These are phyloP conservation scores for Bujurquina vittata DNA, from an alignment of 2,113 vertebrate genomes.

Conservation along the genomic window DNA sequence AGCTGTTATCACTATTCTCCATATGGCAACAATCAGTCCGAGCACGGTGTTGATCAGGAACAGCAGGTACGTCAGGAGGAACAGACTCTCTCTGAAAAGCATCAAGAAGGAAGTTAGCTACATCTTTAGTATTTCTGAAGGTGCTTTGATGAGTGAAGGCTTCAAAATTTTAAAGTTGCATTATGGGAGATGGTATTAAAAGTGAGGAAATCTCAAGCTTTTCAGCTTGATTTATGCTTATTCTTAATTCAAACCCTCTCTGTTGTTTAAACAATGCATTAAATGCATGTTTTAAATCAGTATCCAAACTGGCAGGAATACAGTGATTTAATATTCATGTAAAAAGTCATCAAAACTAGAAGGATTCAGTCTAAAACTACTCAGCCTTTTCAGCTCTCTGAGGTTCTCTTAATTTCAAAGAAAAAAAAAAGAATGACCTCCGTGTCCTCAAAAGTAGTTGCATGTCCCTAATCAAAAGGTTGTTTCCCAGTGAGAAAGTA, in stretches of 20 bases:
- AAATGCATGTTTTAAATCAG: neutral
- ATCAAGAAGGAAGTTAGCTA: neutral
- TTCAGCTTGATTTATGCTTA: neutral
- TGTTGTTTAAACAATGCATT: neutral
- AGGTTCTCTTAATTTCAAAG: neutral
- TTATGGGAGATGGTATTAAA: neutral
- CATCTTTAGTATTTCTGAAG: neutral
- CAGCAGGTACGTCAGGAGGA: conserved; percentile 84
- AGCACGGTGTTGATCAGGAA: conserved; percentile 85
- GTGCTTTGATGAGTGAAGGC: neutral
- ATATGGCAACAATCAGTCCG: conserved; percentile 76
- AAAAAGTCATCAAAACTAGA: too few species aligned
- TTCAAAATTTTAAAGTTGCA: neutral
- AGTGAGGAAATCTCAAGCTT: neutral
- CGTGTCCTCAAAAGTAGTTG: neutral
- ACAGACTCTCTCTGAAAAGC: conserved; percentile 81
- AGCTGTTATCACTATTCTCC: conserved; percentile 85
- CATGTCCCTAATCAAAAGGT: neutral
- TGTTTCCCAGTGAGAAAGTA: neutral
- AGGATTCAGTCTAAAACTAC: neutral
- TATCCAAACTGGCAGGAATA: neutral
- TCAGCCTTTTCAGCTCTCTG: neutral
- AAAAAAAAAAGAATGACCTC: neutral
- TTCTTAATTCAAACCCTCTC: neutral
- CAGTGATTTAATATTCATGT: too few species aligned